Conservation (phyloP, 2,113 vertebrate genomes). For the Synodontis membranacea region DNA sequence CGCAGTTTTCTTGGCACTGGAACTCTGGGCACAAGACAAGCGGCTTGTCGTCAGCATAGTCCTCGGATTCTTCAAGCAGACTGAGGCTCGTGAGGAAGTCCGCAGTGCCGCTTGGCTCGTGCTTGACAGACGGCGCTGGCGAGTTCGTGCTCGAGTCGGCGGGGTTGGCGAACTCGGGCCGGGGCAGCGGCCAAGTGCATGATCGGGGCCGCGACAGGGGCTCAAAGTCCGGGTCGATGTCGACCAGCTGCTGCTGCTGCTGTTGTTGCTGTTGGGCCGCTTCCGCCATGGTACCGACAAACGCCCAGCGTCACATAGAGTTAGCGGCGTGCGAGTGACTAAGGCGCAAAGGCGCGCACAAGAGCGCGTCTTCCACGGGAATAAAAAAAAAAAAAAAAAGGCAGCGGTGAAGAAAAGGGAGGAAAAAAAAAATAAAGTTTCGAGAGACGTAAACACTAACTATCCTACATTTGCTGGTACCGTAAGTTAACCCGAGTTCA, state of each 20-base stretch:
- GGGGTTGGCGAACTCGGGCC: slow-evolving; percentile 85
- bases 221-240: slow-evolving; percentile 88
- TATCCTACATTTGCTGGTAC: slow-evolving; percentile 11
- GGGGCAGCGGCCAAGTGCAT: slow-evolving; percentile 86
- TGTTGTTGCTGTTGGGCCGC: slow-evolving; percentile 75
- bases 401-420: neutral
- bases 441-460: neutral
- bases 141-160: slow-evolving; percentile 87
- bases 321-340: slow-evolving; percentile 20
- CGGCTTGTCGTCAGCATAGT: slow-evolving; percentile 77
- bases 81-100: slow-evolving; percentile 88
- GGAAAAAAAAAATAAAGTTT: slow-evolving; percentile 12
- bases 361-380: neutral
- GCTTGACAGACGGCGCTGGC: slow-evolving; percentile 83
- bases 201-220: slow-evolving; percentile 82
- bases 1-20: slow-evolving; percentile 75
- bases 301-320: slow-evolving; percentile 66
- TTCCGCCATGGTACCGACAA: slow-evolving; percentile 77
- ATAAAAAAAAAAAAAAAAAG: neutral
- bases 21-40: slow-evolving; percentile 71
- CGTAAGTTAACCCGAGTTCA: neutral
- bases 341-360: slow-evolving; percentile 15
- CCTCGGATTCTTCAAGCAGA: slow-evolving; percentile 86
- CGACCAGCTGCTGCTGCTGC: slow-evolving; percentile 77
- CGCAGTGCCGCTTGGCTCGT: slow-evolving; percentile 74